Conservation (phyloP, 2,888 invertebrate genomes). For the Crepidodera aurea region DNA sequence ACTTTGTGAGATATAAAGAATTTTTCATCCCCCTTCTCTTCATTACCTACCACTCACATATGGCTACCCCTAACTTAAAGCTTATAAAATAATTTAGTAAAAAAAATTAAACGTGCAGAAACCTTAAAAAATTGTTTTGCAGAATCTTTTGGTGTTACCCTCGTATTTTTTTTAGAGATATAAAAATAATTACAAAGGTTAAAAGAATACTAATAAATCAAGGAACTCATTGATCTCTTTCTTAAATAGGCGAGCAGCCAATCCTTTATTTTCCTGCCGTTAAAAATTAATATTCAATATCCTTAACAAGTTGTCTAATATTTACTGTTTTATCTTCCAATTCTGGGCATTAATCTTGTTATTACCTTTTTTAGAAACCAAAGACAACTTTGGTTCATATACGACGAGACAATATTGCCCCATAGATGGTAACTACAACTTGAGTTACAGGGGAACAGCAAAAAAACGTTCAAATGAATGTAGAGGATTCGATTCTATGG, state of each 20-base stretch:
- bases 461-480: constrained; percentile 61
- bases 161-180: too few species aligned
- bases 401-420: constrained; percentile 70
- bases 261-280: neutral
- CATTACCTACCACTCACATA: too few species aligned
- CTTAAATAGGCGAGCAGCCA: neutral
- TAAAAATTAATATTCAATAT: neutral
- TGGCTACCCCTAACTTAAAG: too few species aligned
- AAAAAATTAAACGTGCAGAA: too few species aligned
- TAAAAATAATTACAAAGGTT: too few species aligned
- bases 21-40: too few species aligned
- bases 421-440: constrained; percentile 68
- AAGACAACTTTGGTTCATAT: constrained; percentile 62
- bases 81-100: too few species aligned
- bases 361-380: constrained; percentile 61
- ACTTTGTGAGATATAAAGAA: too few species aligned
- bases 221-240: too few species aligned
- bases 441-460: constrained; percentile 66
- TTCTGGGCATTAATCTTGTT: neutral
- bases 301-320: neutral
- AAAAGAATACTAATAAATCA: too few species aligned
- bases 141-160: too few species aligned
- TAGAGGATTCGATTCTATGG: constrained; percentile 64
- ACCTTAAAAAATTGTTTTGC: too few species aligned
- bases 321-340: neutral